Evolutionary conservation across 2,797 vertebrate genomes (phyloP).

Genomic region (Pseudotriccus pelzelni): DNA sequence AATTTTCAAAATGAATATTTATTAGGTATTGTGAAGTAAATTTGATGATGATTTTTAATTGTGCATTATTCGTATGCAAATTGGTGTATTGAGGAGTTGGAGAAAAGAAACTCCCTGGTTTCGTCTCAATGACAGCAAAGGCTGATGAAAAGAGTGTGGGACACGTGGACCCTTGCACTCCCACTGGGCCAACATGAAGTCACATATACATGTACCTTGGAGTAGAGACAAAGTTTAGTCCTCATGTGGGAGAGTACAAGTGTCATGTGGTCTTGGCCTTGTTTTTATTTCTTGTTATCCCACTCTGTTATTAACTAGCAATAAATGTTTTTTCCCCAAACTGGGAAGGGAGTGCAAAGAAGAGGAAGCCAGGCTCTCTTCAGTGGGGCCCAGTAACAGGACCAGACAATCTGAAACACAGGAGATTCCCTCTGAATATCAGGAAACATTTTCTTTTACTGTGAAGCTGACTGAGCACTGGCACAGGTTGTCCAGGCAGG

Average conservation of each 20-base stretch:
- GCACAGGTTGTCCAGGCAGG: not conserved
- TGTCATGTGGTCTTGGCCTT: not conserved
- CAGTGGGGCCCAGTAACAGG: not conserved
- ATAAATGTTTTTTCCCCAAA: fast-evolving
- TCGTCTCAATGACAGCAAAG: not conserved
- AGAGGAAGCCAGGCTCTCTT: not conserved
- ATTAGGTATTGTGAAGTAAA: constrained; percentile 19
- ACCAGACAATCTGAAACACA: not conserved
- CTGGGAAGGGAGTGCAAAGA: not conserved
- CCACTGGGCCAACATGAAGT: not conserved
- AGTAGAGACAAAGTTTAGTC: not conserved
- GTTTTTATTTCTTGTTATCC: not conserved
- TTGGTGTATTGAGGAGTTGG: not conserved
- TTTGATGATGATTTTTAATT: constrained; percentile 29
- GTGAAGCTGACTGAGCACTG: not conserved
- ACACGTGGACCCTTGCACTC: not conserved
- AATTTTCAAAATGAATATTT: constrained; percentile 56
- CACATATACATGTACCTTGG: fast-evolving
- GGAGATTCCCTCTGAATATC: fast-evolving
- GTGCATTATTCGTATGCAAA: constrained; percentile 36
- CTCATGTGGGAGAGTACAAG: not conserved
- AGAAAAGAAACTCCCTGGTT: not conserved
- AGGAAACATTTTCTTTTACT: not conserved
- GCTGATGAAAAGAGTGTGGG: not conserved
- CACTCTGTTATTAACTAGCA: not conserved